Evolutionary conservation across 2,797 vertebrate genomes (phyloP).

Genomic region (Nannoperca obscura): DNA sequence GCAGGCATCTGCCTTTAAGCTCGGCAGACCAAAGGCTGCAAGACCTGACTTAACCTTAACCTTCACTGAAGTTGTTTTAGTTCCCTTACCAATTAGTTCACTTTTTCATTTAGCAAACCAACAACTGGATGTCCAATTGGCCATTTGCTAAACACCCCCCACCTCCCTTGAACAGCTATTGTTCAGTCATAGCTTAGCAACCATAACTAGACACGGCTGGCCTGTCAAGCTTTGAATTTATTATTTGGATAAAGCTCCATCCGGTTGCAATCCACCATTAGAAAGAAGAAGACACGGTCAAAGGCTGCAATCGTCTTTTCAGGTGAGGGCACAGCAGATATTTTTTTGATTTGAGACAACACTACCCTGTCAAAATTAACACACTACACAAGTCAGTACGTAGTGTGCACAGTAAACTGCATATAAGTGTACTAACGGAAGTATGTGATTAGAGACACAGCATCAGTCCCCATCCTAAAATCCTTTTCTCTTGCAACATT

Average conservation of each 20-base stretch:
- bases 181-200: neutral
- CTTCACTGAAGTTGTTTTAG: neutral
- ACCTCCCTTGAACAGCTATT: neutral
- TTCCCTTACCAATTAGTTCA: neutral
- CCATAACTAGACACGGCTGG: neutral
- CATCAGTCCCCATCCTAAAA: neutral
- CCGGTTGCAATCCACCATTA: too few relatives aligned
- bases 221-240: neutral
- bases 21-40: constrained; percentile 1
- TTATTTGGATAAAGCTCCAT: too few relatives aligned
- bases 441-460: too few relatives aligned
- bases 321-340: too few relatives aligned
- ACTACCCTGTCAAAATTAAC: too few relatives aligned
- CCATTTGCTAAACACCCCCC: neutral
- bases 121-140: neutral
- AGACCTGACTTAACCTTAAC: neutral
- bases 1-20: neutral
- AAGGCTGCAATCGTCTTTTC: too few relatives aligned
- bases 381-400: too few relatives aligned
- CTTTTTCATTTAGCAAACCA: neutral
- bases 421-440: too few relatives aligned
- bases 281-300: too few relatives aligned
- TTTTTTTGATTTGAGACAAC: too few relatives aligned
- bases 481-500: neutral
- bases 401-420: too few relatives aligned